Percentiles rank a stretch among this genome's conserved stretches.
Evolutionary conservation across 2,113 vertebrate species (phyloP).

Genomic region (Protobothrops mucrosquamatus): DNA sequence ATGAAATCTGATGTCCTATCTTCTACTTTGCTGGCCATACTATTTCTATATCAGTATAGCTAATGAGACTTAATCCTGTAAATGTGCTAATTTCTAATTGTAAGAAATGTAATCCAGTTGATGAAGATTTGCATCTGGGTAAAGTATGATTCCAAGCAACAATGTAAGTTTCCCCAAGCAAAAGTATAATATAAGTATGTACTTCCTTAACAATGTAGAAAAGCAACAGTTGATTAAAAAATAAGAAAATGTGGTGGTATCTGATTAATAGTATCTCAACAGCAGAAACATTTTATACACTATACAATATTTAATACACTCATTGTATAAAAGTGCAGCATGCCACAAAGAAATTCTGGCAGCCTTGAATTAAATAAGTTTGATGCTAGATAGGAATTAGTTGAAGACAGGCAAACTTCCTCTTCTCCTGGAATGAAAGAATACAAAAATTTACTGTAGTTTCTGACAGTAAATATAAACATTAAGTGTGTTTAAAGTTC

Average conservation of each 20-base stretch:
- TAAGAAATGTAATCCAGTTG: neutral
- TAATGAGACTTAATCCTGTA: neutral
- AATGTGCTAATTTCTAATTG: neutral
- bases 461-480: neutral
- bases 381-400: constrained; percentile 32
- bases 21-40: neutral
- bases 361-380: constrained; percentile 35
- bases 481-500: neutral
- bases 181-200: neutral
- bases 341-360: neutral
- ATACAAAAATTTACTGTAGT: constrained; percentile 2
- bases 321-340: neutral
- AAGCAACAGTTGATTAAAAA: neutral
- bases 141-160: neutral
- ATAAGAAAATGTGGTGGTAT: neutral
- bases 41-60: neutral
- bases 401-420: constrained; percentile 36
- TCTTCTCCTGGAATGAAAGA: neutral
- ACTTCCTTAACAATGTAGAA: neutral
- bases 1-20: neutral
- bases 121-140: neutral
- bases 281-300: neutral
- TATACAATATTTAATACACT: neutral
- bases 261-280: neutral
- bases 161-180: neutral